Evolutionary conservation across 2,888 invertebrate genomes (phyloP).

Genomic region (Nasonovia ribisnigri): DNA sequence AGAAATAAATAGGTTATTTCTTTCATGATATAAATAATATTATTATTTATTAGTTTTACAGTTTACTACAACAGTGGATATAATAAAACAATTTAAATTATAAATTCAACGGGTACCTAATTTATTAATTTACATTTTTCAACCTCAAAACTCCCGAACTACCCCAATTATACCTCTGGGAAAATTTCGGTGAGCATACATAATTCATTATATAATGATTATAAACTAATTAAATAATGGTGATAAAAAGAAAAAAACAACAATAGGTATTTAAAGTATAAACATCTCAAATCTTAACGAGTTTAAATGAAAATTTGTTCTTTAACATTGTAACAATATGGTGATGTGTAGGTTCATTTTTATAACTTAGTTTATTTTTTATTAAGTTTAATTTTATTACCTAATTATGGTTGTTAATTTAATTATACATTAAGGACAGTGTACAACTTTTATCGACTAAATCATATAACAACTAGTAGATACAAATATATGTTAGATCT

Average conservation of each 20-base stretch:
- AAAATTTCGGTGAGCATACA: not conserved
- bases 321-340: too few species aligned
- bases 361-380: not conserved
- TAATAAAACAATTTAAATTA: not conserved
- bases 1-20: not conserved
- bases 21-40: not conserved
- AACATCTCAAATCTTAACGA: not conserved
- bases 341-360: not conserved
- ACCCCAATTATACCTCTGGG: not conserved
- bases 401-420: not conserved
- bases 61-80: too few species aligned
- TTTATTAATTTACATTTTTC: not conserved
- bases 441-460: not conserved
- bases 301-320: not conserved
- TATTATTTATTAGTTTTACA: not conserved
- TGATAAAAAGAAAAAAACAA: not conserved
- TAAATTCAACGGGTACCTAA: not conserved
- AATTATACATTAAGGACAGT: not conserved
- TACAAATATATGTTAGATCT: not conserved
- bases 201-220: not conserved
- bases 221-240: not conserved
- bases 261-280: not conserved
- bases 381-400: not conserved
- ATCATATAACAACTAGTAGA: not conserved
- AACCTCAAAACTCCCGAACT: not conserved